Evolutionary conservation across 64 coral and sea anemone genomes (phyloP).

Genomic region (Dendronephthya gigantea): DNA sequence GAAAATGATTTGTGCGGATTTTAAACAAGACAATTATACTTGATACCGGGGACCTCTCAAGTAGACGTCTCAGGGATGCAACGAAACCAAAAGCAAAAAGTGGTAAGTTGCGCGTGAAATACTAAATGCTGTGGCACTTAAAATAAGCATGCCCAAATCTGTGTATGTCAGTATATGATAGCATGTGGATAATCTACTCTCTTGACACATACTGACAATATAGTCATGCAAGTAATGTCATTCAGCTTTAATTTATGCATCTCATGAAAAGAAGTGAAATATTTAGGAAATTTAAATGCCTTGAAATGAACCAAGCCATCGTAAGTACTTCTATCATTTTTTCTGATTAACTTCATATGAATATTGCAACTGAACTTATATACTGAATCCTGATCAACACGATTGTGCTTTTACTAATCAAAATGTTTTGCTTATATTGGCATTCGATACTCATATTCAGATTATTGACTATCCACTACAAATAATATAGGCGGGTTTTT

Average conservation of each 20-base stretch:
- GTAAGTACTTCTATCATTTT: neutral
- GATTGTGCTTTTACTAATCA: neutral
- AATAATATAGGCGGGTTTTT: neutral
- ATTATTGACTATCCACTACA: neutral
- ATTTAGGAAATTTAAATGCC: neutral
- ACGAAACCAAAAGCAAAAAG: conserved; percentile 6
- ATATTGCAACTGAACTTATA: neutral
- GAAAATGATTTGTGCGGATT: too few species aligned
- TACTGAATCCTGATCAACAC: neutral
- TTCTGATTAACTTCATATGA: neutral
- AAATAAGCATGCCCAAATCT: neutral
- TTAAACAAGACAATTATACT: too few species aligned
- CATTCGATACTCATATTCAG: neutral
- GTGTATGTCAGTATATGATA: too few species aligned
- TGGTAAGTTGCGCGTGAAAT: neutral
- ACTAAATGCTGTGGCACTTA: neutral
- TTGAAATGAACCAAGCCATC: neutral
- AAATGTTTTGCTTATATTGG: neutral
- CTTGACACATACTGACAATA: neutral
- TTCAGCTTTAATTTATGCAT: neutral
- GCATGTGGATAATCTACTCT: neutral
- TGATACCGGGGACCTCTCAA: too few species aligned
- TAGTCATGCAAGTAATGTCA: neutral
- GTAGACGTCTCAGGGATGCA: neutral
- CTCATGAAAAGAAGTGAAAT: neutral